Evolutionary conservation across 2,888 invertebrate species (phyloP).

Genomic region (Sicus ferrugineus): DNA sequence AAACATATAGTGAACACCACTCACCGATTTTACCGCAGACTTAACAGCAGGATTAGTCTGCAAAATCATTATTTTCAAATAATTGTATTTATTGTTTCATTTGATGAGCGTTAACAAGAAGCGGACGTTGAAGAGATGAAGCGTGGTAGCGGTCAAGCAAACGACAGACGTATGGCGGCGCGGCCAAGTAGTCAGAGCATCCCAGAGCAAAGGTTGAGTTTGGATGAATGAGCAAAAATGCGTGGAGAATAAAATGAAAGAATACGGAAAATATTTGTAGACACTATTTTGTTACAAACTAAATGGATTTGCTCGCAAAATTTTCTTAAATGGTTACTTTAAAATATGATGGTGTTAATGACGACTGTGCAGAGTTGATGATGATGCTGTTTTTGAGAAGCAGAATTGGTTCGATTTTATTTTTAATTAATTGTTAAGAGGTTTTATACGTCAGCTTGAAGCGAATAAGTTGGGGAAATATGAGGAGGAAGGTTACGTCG

Average conservation of each 20-base stretch:
- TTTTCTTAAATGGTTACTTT: conserved; percentile 32
- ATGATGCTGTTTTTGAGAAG: not conserved
- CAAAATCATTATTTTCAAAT: conserved; percentile 56
- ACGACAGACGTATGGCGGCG: conserved; percentile 15
- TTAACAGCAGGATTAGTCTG: conserved; percentile 94
- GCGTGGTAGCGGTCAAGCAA: conserved; percentile 22
- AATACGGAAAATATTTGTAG: conserved; percentile 22
- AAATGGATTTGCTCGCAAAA: not conserved
- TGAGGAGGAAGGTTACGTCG: too few species aligned
- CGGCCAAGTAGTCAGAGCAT: too few species aligned
- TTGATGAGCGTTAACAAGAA: conserved; percentile 7
- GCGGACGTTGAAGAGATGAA: not conserved
- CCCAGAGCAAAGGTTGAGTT: conserved; percentile 17
- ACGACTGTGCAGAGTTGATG: conserved; percentile 2
- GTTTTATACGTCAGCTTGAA: too few species aligned
- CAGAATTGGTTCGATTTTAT: too few species aligned
- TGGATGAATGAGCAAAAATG: conserved; percentile 21
- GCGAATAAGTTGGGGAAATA: too few species aligned
- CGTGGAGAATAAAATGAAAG: conserved; percentile 27
- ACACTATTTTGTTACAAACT: conserved; percentile 8
- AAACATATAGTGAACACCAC: conserved; percentile 62
- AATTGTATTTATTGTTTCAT: conserved; percentile 25
- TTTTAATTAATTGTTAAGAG: not conserved
- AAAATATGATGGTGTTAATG: conserved; percentile 17
- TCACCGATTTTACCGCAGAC: conserved; percentile 93